Percentiles rank a stretch among this genome's conserved stretches.
phyloP scores from a whole-genome alignment of 2,797 vertebrate genomes.

The Dicrostonyx torquatus region DNA sequence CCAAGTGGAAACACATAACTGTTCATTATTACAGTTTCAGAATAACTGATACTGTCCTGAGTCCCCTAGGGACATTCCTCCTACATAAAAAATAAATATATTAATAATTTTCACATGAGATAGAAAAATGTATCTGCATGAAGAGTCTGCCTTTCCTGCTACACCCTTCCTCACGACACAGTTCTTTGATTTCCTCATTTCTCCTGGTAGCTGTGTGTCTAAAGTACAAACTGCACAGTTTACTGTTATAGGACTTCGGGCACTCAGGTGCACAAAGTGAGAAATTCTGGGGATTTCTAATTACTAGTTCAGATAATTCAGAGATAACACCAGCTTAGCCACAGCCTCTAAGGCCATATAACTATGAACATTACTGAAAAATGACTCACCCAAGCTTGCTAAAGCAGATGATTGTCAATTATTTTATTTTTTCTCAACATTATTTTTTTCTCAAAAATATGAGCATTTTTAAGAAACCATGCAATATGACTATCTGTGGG shows the following conservation, averaged over 20 bases:
- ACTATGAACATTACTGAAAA: neutral
- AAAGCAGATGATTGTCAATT: rapidly evolving
- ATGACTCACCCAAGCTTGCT: slow-evolving; percentile 50
- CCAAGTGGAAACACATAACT: neutral
- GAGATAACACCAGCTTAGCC: slow-evolving; percentile 52
- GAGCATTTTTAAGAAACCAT: slow-evolving; percentile 67
- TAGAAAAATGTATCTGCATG: neutral
- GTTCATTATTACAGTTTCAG: neutral
- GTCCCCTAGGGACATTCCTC: too few relatives aligned
- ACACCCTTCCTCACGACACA: neutral
- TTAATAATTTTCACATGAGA: neutral
- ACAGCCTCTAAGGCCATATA: slow-evolving; percentile 52
- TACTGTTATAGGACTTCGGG: neutral
- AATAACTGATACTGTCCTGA: neutral
- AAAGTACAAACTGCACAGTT: neutral
- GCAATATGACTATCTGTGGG: slow-evolving; percentile 37
- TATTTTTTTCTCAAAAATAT: slow-evolving; percentile 47
- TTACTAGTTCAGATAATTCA: slow-evolving; percentile 67
- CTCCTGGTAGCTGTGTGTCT: slow-evolving; percentile 39
- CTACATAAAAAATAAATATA: neutral
- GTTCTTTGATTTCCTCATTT: neutral
- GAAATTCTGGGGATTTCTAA: slow-evolving; percentile 45
- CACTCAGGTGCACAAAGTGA: slow-evolving; percentile 26
- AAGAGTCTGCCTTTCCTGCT: neutral
- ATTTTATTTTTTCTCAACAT: neutral